Conservation (phyloP, 2,797 vertebrate genomes). For the Danio albolineatus region DNA sequence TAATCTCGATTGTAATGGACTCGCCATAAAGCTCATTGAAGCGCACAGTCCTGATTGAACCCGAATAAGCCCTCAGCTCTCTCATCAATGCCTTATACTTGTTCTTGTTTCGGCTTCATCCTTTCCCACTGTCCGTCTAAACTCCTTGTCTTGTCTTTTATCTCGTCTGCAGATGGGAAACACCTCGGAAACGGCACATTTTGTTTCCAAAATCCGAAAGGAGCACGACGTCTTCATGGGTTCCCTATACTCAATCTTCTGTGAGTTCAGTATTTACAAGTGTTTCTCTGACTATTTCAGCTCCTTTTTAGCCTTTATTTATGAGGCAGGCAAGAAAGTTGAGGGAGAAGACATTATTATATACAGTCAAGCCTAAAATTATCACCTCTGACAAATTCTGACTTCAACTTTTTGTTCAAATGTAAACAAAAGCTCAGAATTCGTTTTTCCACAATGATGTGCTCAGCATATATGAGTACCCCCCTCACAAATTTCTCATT, state of each 20-base stretch:
- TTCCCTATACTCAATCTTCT: constrained; percentile 45
- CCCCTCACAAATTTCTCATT: too few relatives aligned
- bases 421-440: too few relatives aligned
- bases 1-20: constrained; percentile 37
- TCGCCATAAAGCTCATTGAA: not conserved
- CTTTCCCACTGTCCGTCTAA: not conserved
- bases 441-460: too few relatives aligned
- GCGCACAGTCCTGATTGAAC: constrained; percentile 11
- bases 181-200: constrained; percentile 41
- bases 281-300: not conserved
- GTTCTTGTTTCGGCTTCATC: constrained; percentile 13
- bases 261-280: constrained; percentile 40
- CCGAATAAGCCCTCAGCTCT: constrained; percentile 4
- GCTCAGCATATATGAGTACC: too few relatives aligned
- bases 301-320: not conserved
- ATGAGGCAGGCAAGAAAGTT: not conserved
- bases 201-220: constrained; percentile 55
- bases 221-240: constrained; percentile 57
- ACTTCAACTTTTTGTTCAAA: too few relatives aligned
- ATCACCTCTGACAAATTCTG: too few relatives aligned
- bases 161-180: constrained; percentile 54
- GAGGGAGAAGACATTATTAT: not conserved
- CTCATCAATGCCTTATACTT: constrained; percentile 3
- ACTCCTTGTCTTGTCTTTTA: not conserved
- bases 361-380: too few relatives aligned